A percentile compares a stretch with the other conserved stretches of the same genome.
Evolutionary conservation across 1,140 invertebrate species (phyloP).

Genomic region (Periplaneta americana): DNA sequence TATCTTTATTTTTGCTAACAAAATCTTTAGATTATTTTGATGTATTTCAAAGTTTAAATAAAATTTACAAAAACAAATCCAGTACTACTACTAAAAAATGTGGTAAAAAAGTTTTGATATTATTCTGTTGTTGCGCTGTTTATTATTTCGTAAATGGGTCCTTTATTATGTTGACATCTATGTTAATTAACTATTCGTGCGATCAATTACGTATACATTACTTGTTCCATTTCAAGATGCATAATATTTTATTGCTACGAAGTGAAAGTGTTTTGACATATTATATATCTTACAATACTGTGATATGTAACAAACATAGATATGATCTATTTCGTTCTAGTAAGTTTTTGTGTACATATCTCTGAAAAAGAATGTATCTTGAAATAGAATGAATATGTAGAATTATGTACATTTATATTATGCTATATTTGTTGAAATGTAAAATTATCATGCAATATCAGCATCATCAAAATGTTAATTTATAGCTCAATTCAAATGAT

Average conservation of each 20-base stretch:
- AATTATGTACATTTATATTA: background rate
- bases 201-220: background rate
- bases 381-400: background rate
- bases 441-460: background rate
- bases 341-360: background rate
- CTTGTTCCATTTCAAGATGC: background rate
- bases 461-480: no score
- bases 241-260: no score
- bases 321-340: no score
- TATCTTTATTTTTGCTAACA: no score
- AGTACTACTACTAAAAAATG: background rate
- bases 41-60: no score
- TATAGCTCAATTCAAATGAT: no score
- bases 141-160: background rate
- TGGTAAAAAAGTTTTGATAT: background rate
- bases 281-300: background rate
- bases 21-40: no score
- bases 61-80: no score
- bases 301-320: background rate
- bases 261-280: background rate
- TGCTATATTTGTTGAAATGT: background rate
- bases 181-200: no score
- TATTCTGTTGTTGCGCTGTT: no score
- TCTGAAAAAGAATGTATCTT: background rate
- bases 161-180: background rate